Evolutionary conservation across 2,113 vertebrate genomes (phyloP), one percentile per base, ranked within the genome.

Genomic region (Phrynosoma blainvillii): DNA sequence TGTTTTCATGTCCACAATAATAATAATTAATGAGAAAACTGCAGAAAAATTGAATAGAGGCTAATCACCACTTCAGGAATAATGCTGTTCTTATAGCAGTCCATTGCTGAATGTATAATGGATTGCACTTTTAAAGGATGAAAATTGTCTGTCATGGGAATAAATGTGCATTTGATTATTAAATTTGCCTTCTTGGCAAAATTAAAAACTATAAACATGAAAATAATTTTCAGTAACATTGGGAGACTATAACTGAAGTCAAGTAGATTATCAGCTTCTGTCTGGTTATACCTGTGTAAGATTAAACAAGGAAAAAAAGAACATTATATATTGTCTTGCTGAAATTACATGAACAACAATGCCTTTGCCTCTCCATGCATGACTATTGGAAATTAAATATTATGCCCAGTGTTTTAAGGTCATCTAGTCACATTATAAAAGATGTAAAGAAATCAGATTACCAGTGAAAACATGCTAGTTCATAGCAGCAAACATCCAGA

Each of bases 41-140:
- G 54, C 14, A 90, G 56, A 2, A 20, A 6, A 88, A 1, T 30
- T 42, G 30, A 27, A 87, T 0, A 54, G 32, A 59, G 82, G 84
- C 77, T 47, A 59, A 0, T 71, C 32, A 91, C n/a, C 87, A 86
- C 68, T 85, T 32, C 84, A 56, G 59, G 21, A 81, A 90, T 11
- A 59, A 80, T 40, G 68, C 21, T 8, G 52, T 89, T 81, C 47
- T 74, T 40, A 73, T n/a, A 66, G 47, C 27, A 47, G 54, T 75
- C 88, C 47, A 0, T 68, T 3, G 74, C 23, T 82, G 2, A n/a
- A 52, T 2, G 27, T 66, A 80, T 59, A 79, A 52, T 13, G 65
- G 59, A 79, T 2, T 68, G 11, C 56, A 40, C 5, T 87, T 59
- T 84, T 54, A 79, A 66, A 79, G 9, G 40, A n/a, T 89, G 30